These are phyloP conservation scores for Chymomyza fuscimana DNA, from an alignment of 2,888 invertebrate species.

Conservation along the genomic window DNA sequence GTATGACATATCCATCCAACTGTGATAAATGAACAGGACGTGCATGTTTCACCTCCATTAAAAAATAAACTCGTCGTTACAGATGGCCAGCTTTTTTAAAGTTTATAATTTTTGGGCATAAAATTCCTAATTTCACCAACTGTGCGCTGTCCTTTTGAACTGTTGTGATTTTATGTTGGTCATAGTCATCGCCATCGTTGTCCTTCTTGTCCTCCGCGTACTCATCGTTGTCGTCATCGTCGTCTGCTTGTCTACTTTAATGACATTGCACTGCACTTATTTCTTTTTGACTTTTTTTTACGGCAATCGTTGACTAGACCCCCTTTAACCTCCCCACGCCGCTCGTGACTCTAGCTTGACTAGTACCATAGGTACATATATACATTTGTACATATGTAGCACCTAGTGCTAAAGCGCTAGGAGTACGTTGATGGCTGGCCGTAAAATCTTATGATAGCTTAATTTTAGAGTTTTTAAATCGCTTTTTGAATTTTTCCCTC, in stretches of 20 bases:
- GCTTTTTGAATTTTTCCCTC: constrained; percentile 51
- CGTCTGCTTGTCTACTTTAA: constrained; percentile 70
- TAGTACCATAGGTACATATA: no score
- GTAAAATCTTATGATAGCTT: constrained; percentile 74
- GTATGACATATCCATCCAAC: no score
- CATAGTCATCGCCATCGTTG: constrained; percentile 51
- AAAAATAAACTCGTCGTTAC: no score
- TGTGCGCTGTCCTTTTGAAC: constrained; percentile 10
- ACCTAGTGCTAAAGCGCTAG: constrained; percentile 38
- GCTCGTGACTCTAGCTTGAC: no score
- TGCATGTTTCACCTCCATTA: no score
- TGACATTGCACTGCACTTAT: constrained; percentile 73
- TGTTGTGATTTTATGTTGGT: constrained; percentile 70
- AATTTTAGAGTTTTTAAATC: constrained; percentile 74
- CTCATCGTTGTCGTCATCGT: constrained; percentile 24
- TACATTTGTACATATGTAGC: constrained; percentile 33
- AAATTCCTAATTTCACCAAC: no score
- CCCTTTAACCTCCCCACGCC: neutral
- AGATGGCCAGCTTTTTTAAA: no score
- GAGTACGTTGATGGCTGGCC: constrained; percentile 51
- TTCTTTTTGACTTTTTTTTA: constrained; percentile 58
- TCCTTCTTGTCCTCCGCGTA: constrained; percentile 26
- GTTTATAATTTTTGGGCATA: no score
- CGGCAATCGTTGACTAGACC: constrained; percentile 2
- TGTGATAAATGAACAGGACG: no score